Base-by-base conservation (phyloP, 2,888 invertebrate genomes). In the Trichopria drosophilae region DNA sequence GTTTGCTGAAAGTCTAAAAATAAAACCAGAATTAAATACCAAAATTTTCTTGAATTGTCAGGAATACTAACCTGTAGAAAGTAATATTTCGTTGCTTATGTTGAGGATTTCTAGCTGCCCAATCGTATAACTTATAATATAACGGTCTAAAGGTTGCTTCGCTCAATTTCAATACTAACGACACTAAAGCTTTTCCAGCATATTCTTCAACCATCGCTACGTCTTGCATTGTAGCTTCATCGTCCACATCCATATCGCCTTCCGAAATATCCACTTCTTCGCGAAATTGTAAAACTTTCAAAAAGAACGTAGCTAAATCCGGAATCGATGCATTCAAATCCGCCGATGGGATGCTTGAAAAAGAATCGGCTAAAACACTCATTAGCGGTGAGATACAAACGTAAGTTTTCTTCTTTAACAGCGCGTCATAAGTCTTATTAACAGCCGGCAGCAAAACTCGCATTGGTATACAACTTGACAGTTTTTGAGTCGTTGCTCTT, bases 71-170 rank as follows among this genome's bases (percentile, higher is more conserved):
- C 82, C 85, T 83, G 72, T 90, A 93, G 73, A 93, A 95, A 0
- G 93, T 92, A 40, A 93, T 85, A 9, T 84, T 77, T 50, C 90
- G 78, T 50, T 85, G 84, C 47, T 83, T 83, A 42, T 81, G 80
- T 39, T 79, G 79, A 54, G 83, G 80, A 47, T 79, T 78, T 55
- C 85, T 80, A 32, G 84, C 80, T 0, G 93, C 90, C 95, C 95
- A 96, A 67, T 90, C 89, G 71, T 87, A 92, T 12, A 95, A 80
- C 77, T 87, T 86, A 65, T 87, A 86, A 75, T 92, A 93, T 64
- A 96, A 81, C 1, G 95, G 93, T 55, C 90, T 83, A 76, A 97
- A 97, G 29, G 86, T 85, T 1, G 86, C 84, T 74, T 96, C 96
- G 0, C 93, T 93, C 20, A 96, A 77, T 75, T 94, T 94, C 40